Conservation (phyloP, 2,797 vertebrate species). For the Valencia hispanica region DNA sequence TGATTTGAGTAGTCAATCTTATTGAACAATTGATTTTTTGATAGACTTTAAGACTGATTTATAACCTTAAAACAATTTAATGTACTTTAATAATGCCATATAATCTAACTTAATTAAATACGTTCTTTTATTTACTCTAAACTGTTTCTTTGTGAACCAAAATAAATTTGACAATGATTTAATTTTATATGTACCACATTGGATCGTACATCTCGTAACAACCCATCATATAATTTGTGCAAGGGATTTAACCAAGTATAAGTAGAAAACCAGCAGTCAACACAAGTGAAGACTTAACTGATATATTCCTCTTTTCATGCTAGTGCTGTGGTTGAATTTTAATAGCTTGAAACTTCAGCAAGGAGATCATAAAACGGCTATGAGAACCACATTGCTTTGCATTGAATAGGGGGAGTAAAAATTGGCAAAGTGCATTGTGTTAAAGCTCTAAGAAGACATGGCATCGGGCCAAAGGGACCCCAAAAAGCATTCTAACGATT, state of each 20-base stretch:
- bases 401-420: constrained; percentile 48
- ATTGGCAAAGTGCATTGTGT: constrained; percentile 66
- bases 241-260: neutral
- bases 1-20: too few relatives aligned
- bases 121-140: too few relatives aligned
- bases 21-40: too few relatives aligned
- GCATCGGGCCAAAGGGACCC: constrained; percentile 68
- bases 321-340: constrained; percentile 48
- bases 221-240: neutral
- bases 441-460: constrained; percentile 67
- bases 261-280: neutral
- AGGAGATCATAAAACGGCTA: constrained; percentile 45
- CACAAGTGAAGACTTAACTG: constrained; percentile 9
- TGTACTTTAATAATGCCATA: neutral
- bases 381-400: constrained; percentile 37
- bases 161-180: neutral
- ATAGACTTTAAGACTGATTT: neutral
- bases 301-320: constrained; percentile 35
- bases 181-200: neutral
- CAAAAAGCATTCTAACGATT: constrained; percentile 63
- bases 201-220: neutral
- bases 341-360: constrained; percentile 60
- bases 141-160: too few relatives aligned
- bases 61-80: neutral
- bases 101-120: neutral